These are phyloP conservation scores for Dicrostonyx torquatus DNA, from an alignment of 2,797 vertebrate genomes.

Conservation along the genomic window DNA sequence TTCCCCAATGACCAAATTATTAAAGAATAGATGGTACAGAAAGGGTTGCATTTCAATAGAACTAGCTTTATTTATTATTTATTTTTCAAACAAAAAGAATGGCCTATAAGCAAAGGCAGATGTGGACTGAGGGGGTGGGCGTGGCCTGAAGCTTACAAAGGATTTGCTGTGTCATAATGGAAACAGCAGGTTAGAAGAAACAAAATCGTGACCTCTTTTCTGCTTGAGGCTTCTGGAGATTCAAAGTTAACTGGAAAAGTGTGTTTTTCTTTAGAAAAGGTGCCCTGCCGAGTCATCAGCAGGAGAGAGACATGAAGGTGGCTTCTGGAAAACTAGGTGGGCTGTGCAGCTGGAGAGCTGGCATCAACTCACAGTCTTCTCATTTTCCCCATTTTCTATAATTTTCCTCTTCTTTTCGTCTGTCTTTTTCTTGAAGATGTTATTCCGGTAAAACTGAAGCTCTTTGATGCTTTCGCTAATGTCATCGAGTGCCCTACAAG, in stretches of 20 bases:
- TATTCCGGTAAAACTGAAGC: slow-evolving; percentile 94
- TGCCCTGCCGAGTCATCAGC: slow-evolving; percentile 60
- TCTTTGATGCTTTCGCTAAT: slow-evolving; percentile 98
- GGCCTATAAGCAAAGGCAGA: slow-evolving; percentile 75
- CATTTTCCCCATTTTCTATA: slow-evolving; percentile 89
- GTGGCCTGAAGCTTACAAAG: slow-evolving; percentile 43
- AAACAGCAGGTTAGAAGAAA: slow-evolving; percentile 54
- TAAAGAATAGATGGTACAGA: slow-evolving; percentile 64
- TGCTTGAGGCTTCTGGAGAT: slow-evolving; percentile 68
- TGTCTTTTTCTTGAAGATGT: slow-evolving; percentile 91
- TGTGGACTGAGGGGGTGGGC: slow-evolving; percentile 69
- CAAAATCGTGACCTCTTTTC: slow-evolving; percentile 57
- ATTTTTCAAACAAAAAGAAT: slow-evolving; percentile 74
- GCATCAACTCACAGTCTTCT: slow-evolving; percentile 85
- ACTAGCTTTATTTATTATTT: slow-evolving; percentile 84
- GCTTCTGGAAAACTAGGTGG: slow-evolving; percentile 14
- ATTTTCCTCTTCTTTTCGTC: slow-evolving; percentile 91
- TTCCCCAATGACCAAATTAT: background rate
- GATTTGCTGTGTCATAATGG: slow-evolving; percentile 14
- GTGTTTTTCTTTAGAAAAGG: slow-evolving; percentile 14
- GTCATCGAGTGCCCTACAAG: slow-evolving; percentile 94
- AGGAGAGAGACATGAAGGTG: slow-evolving; percentile 60
- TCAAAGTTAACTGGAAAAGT: slow-evolving; percentile 67
- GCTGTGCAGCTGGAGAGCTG: background rate
- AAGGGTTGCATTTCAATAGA: slow-evolving; percentile 72